Conservation (phyloP, 2,113 vertebrate species). For the Mormyrus iriodes region DNA sequence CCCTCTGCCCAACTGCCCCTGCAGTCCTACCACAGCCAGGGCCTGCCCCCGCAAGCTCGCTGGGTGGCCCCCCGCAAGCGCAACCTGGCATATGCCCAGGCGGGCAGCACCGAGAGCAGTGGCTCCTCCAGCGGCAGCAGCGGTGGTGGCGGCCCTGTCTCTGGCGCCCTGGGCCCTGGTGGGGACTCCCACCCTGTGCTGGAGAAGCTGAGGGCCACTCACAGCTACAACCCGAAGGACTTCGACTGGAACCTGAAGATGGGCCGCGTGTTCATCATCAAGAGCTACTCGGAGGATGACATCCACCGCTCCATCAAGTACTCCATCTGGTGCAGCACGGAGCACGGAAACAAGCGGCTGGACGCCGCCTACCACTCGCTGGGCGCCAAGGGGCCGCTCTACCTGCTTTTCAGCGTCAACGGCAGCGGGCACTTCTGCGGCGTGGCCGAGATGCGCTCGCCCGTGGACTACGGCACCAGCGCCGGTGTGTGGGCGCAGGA, state of each 20-base stretch:
- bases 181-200: slow-evolving; percentile 69
- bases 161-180: slow-evolving; percentile 51
- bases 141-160: slow-evolving; percentile 51
- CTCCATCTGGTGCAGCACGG: slow-evolving; percentile 78
- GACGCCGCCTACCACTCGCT: slow-evolving; percentile 71
- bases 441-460: slow-evolving; percentile 96
- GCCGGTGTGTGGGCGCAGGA: slow-evolving; percentile 98
- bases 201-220: slow-evolving; percentile 74
- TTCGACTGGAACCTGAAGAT: slow-evolving; percentile 76
- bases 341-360: slow-evolving; percentile 74
- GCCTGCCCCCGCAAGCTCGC: slow-evolving; percentile 69
- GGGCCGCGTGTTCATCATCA: slow-evolving; percentile 75
- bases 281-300: slow-evolving; percentile 79
- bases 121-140: slow-evolving; percentile 54
- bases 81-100: slow-evolving; percentile 71
- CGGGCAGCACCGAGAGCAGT: slow-evolving; percentile 60
- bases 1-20: slow-evolving; percentile 66
- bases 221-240: slow-evolving; percentile 77
- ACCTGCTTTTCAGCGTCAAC: slow-evolving; percentile 86
- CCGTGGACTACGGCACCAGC: slow-evolving; percentile 96
- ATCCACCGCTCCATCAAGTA: slow-evolving; percentile 81
- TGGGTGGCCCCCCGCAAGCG: slow-evolving; percentile 87
- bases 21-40: slow-evolving; percentile 76
- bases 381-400: slow-evolving; percentile 67
- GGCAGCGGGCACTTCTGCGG: slow-evolving; percentile 98